Base-by-base conservation (phyloP, 1,140 invertebrate species). In the Drosophila sturtevanti region DNA sequence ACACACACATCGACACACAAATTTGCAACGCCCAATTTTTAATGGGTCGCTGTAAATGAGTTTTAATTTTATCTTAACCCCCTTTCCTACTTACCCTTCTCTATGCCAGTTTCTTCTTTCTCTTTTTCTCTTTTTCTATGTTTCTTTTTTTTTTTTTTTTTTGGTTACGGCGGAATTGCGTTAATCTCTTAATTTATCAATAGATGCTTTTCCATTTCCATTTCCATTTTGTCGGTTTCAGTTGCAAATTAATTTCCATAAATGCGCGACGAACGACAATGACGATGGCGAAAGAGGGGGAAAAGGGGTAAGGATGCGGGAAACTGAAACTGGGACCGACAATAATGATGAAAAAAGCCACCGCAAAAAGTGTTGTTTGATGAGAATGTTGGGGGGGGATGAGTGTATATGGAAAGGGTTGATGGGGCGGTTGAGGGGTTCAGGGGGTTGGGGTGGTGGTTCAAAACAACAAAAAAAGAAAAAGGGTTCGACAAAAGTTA, bases 401-500 rank as follows among this genome's bases (percentile, higher is more conserved):
- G n/a, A n/a, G n/a, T n/a, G n/a, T n/a, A n/a, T n/a, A n/a, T n/a
- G n/a, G n/a, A n/a, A n/a, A n/a, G n/a, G n/a, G n/a, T n/a, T n/a
- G n/a, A n/a, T n/a, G n/a, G n/a, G n/a, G n/a, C n/a, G n/a, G n/a
- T n/a, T n/a, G n/a, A n/a, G n/a, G n/a, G n/a, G n/a, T n/a, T n/a
- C n/a, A 67, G 18, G n/a, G 18, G 27, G 35, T 38, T 31, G 16
- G n/a, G 21, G 27, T 16, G 10, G 5, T 44, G 27, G 3, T 31
- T 31, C 27, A 31, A 10, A 54, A 27, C 64, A 63, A 48, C 10
- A 9, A 10, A 34, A 51, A 24, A 34, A 44, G 37, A 69, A 72
- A 81, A 68, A 68, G 84, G 82, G 75, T 78, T 67, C 67, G 60
- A 71, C 69, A 80, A 80, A 72, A 75, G 73, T 73, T 79, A 81